These are phyloP conservation scores for Melospiza melodia DNA, from an alignment of 2,113 vertebrate species.

Conservation along the genomic window DNA sequence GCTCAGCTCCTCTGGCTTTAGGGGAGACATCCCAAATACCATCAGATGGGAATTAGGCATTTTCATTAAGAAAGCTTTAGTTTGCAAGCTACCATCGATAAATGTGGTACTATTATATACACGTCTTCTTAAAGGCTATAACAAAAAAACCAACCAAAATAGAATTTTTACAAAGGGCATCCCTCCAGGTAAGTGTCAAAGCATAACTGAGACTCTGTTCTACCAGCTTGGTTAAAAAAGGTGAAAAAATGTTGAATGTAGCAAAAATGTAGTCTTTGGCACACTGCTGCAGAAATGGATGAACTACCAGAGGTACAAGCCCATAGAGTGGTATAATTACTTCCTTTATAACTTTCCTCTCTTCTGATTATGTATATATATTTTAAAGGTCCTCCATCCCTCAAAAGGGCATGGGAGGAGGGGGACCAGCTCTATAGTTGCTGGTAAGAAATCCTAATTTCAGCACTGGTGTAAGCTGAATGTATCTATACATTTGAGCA, in stretches of 20 bases:
- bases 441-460: conserved; percentile 69
- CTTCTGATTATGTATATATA: conserved; percentile 34
- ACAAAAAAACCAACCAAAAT: neutral
- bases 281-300: neutral
- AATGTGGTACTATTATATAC: neutral
- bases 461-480: conserved; percentile 70
- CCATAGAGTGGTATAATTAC: conserved; percentile 40
- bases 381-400: conserved; percentile 53
- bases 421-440: neutral
- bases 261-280: neutral
- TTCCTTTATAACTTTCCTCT: conserved; percentile 56
- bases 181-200: neutral
- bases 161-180: neutral
- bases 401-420: conserved; percentile 1
- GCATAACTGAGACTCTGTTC: neutral
- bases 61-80: neutral
- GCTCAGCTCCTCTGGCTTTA: neutral
- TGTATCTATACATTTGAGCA: conserved; percentile 88
- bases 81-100: neutral
- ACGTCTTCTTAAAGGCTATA: neutral
- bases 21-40: neutral
- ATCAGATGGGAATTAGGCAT: neutral
- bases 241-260: neutral
- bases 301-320: conserved; percentile 49
- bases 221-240: neutral